Evolutionary conservation across 2,113 vertebrate species (phyloP).

Genomic region (Xerus inauris): DNA sequence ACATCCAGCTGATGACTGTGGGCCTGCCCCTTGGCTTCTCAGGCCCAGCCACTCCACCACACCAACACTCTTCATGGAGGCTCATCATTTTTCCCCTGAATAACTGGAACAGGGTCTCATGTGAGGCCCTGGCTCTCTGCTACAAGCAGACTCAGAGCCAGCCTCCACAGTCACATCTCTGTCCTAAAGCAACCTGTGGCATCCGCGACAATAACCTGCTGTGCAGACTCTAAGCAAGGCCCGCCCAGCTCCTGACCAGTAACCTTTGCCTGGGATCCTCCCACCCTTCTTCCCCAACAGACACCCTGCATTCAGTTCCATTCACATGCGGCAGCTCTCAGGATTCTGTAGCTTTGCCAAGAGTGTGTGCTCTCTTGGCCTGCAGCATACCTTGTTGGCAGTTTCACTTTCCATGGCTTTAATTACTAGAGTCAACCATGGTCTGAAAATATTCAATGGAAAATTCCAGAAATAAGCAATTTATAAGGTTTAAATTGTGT

Average conservation of each 20-base stretch:
- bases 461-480: neutral
- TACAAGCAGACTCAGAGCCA: accelerated
- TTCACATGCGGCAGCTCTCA: accelerated
- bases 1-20: accelerated
- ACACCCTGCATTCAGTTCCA: neutral
- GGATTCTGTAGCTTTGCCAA: neutral
- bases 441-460: neutral
- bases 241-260: accelerated
- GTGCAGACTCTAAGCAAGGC: neutral
- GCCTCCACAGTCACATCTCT: neutral
- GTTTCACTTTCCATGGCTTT: neutral
- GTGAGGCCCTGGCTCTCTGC: too few relatives aligned
- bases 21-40: neutral
- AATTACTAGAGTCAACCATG: neutral
- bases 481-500: neutral
- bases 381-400: accelerated
- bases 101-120: neutral
- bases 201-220: neutral
- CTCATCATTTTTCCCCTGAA: neutral
- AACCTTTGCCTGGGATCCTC: too few relatives aligned
- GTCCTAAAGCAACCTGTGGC: too few relatives aligned
- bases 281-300: accelerated
- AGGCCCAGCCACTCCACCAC: accelerated
- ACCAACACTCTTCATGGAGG: accelerated
- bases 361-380: neutral